These are phyloP conservation scores for Platycnemis pennipes DNA, from an alignment of 2,888 invertebrate genomes.

Conservation along the genomic window DNA sequence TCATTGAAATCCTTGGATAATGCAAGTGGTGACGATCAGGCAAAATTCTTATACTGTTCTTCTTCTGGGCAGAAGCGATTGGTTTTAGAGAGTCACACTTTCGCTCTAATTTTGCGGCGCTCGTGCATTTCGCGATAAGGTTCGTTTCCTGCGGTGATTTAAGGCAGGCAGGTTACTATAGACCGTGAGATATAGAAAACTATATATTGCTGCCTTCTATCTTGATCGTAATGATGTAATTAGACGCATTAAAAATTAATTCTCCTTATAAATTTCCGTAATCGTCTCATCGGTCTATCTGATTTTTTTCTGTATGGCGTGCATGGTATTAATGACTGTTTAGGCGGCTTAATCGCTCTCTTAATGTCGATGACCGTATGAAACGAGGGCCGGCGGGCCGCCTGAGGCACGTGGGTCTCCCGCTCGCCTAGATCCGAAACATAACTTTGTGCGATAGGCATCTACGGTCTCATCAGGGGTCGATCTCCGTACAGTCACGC, in stretches of 20 bases:
- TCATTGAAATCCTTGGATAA: too few species aligned
- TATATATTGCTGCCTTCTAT: background rate
- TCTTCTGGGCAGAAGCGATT: background rate
- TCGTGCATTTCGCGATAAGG: background rate
- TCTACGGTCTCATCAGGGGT: constrained; percentile 22
- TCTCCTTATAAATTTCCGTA: background rate
- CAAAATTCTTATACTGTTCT: background rate
- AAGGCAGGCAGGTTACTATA: background rate
- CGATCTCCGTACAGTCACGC: background rate
- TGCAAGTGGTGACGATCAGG: too few species aligned
- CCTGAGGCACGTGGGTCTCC: background rate
- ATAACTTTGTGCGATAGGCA: constrained; percentile 1
- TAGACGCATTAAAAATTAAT: constrained; percentile 18
- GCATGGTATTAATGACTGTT: background rate
- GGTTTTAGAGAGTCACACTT: background rate
- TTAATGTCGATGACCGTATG: constrained; percentile 23
- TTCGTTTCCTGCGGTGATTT: background rate
- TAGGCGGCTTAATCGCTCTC: constrained; percentile 6
- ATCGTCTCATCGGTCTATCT: background rate
- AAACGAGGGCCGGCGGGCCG: background rate
- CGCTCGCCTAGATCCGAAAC: constrained; percentile 14
- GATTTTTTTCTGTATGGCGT: background rate
- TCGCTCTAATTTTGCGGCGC: background rate
- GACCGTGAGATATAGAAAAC: background rate
- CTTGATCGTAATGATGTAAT: constrained; percentile 4